Conservation (phyloP, 1,140 invertebrate species). For the Dreissena polymorpha region DNA sequence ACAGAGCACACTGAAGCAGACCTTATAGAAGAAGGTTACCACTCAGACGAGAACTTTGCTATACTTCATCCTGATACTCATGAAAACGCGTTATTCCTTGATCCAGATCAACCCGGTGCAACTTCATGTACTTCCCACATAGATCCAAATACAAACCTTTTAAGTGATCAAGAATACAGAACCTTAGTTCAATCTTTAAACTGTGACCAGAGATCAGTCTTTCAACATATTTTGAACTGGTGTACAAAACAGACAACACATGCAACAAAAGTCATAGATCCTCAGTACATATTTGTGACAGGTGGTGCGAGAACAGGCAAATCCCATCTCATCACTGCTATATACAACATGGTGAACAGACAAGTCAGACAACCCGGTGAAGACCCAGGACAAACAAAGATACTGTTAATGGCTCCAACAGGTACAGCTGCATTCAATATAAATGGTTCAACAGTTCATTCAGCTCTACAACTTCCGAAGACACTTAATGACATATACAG, state of each 20-base stretch:
- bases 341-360: conserved; percentile 38
- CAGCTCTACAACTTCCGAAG: conserved; percentile 42
- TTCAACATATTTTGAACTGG: conserved; percentile 40
- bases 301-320: conserved; percentile 42
- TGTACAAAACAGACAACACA: conserved; percentile 5
- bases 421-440: conserved; percentile 56
- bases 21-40: conserved; percentile 38
- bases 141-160: conserved; percentile 13
- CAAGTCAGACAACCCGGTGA: conserved; percentile 25
- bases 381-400: conserved; percentile 28
- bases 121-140: background rate
- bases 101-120: background rate
- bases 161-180: conserved; percentile 29
- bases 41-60: conserved; percentile 29
- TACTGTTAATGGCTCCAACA: conserved; percentile 51
- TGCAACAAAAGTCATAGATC: conserved; percentile 11
- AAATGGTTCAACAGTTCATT: conserved; percentile 41
- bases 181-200: conserved; percentile 37
- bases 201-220: conserved; percentile 22
- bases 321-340: conserved; percentile 37
- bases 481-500: conserved; percentile 25
- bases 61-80: conserved; percentile 24
- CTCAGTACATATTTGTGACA: conserved; percentile 37
- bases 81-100: conserved; percentile 6
- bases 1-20: conserved; percentile 27